Conservation (phyloP, 2,888 invertebrate species). For the Eudemis profundana region DNA sequence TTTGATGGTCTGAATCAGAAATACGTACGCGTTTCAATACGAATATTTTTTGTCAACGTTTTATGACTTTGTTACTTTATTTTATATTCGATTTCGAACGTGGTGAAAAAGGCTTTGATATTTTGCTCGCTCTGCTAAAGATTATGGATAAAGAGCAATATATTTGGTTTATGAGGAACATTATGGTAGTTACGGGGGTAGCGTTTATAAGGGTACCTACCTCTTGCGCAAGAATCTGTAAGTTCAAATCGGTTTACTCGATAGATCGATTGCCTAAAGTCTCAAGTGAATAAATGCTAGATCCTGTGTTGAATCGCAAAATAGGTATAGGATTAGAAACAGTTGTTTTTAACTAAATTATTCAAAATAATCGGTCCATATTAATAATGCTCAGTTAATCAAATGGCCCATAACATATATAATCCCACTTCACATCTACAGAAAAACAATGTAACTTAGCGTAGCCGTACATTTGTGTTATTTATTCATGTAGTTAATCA, state of each 20-base stretch:
- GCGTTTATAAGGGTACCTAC: constrained; percentile 20
- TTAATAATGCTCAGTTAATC: too few relatives aligned
- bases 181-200: constrained; percentile 20
- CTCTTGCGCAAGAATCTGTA: constrained; percentile 17
- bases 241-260: too few relatives aligned
- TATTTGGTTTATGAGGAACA: constrained; percentile 12
- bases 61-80: constrained; percentile 32
- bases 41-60: constrained; percentile 28
- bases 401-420: constrained; percentile 11
- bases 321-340: too few relatives aligned
- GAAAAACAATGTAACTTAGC: background rate
- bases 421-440: background rate
- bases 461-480: constrained; percentile 18
- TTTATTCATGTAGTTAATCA: constrained; percentile 16
- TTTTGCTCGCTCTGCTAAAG: constrained; percentile 21
- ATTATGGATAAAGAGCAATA: constrained; percentile 3
- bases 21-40: constrained; percentile 9
- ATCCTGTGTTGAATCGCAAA: too few relatives aligned
- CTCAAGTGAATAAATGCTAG: too few relatives aligned
- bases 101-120: constrained; percentile 19
- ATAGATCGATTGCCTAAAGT: too few relatives aligned
- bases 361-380: too few relatives aligned
- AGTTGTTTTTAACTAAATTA: too few relatives aligned
- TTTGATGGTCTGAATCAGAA: constrained; percentile 33
- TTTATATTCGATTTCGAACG: constrained; percentile 29